Evolutionary conservation across 1,140 invertebrate genomes (phyloP).

Genomic region (Dendrolimus punctatus): DNA sequence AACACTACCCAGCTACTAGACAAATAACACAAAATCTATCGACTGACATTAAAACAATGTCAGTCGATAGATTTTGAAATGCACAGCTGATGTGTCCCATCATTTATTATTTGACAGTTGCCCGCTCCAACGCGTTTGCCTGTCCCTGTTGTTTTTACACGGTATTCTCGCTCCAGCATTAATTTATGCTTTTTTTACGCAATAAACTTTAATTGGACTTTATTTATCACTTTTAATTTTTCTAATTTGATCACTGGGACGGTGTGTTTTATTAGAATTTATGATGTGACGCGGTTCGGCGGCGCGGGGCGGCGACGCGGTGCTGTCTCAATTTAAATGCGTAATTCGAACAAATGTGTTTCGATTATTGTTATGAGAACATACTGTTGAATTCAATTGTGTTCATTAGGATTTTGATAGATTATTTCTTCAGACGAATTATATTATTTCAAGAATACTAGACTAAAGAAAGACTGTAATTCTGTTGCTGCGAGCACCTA

Average conservation of each 20-base stretch:
- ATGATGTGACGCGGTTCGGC: conserved; percentile 23
- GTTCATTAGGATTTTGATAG: too few relatives aligned
- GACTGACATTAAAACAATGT: too few relatives aligned
- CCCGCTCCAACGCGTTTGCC: conserved; percentile 30
- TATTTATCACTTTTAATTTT: conserved; percentile 71
- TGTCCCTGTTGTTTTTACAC: conserved; percentile 26
- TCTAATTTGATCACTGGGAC: conserved; percentile 62
- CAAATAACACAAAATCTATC: too few relatives aligned
- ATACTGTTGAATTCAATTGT: too few relatives aligned
- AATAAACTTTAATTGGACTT: conserved; percentile 68
- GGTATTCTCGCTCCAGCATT: conserved; percentile 38
- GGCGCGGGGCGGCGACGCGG: conserved; percentile 16
- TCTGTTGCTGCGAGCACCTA: too few relatives aligned
- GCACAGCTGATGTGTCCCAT: conserved; percentile 9
- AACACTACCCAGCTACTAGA: too few relatives aligned
- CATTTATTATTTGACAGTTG: conserved; percentile 29
- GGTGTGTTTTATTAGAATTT: conserved; percentile 58
- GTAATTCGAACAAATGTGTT: conserved; percentile 58
- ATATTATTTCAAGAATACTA: too few relatives aligned
- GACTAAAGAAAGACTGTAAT: too few relatives aligned
- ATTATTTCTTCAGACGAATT: too few relatives aligned
- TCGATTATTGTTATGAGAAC: conserved; percentile 29
- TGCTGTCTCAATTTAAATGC: conserved; percentile 55
- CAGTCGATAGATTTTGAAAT: too few relatives aligned
- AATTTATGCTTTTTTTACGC: conserved; percentile 72